Evolutionary conservation across 2,797 vertebrate genomes (phyloP).

Genomic region (Scleropages formosus): DNA sequence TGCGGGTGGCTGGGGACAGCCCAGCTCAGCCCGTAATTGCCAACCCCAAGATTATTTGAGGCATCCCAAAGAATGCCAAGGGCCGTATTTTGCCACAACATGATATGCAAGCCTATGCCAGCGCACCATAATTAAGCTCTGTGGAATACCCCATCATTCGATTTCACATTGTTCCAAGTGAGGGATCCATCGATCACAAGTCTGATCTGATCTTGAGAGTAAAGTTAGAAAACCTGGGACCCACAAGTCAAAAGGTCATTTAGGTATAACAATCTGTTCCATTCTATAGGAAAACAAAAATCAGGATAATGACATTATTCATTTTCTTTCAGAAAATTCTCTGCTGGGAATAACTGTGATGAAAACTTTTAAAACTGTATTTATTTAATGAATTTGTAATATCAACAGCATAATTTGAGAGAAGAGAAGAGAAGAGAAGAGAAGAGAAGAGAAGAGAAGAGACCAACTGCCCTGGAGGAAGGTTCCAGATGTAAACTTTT

Average conservation of each 20-base stretch:
- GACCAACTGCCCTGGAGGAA: too few relatives aligned
- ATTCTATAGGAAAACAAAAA: neutral
- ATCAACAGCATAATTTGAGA: too few relatives aligned
- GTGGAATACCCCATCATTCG: constrained; percentile 33
- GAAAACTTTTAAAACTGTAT: too few relatives aligned
- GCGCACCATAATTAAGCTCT: constrained; percentile 39
- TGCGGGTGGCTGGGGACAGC: constrained; percentile 11
- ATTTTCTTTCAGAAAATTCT: too few relatives aligned
- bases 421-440: too few relatives aligned
- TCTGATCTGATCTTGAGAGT: constrained; percentile 13
- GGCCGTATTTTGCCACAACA: constrained; percentile 24
- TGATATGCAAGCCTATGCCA: neutral
- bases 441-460: too few relatives aligned
- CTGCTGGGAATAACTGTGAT: too few relatives aligned
- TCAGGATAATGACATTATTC: neutral
- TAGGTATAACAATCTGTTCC: neutral
- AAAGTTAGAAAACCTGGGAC: neutral
- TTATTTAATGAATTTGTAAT: too few relatives aligned
- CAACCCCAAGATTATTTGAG: constrained; percentile 19
- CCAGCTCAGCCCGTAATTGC: constrained; percentile 31
- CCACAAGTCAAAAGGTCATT: constrained; percentile 21
- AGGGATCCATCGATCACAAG: constrained; percentile 10
- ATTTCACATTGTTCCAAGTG: constrained; percentile 32
- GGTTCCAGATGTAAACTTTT: too few relatives aligned
- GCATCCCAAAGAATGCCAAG: constrained; percentile 19